Conservation (phyloP, 1,140 invertebrate species). For the Eulimnadia texana region DNA sequence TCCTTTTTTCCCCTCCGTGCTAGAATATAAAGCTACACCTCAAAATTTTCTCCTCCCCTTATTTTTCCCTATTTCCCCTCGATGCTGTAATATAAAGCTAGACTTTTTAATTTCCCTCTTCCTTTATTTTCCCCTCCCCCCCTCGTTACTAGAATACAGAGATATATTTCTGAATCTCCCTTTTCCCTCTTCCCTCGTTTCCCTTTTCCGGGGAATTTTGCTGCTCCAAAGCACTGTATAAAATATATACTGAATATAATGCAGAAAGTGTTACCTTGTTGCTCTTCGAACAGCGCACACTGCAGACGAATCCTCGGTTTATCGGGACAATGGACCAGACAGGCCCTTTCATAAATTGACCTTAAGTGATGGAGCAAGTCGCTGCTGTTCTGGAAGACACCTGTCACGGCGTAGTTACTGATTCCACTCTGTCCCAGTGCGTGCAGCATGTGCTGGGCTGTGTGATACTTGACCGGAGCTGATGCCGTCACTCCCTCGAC, state of each 20-base stretch:
- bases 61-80: no score
- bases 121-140: no score
- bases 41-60: no score
- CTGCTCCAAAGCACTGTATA: no score
- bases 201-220: no score
- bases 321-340: constrained; percentile 79
- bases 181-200: no score
- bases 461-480: not conserved
- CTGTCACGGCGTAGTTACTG: not conserved
- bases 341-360: constrained; percentile 76
- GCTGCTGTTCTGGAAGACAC: not conserved
- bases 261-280: constrained; percentile 40
- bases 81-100: no score
- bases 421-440: not conserved
- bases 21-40: no score
- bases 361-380: constrained; percentile 33
- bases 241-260: not conserved
- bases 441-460: not conserved
- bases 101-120: no score
- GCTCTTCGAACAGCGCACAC: constrained; percentile 92
- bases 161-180: no score
- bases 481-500: constrained; percentile 7
- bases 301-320: constrained; percentile 82
- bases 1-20: no score
- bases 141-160: no score